These are phyloP conservation scores for Alligator mississippiensis DNA, from an alignment of 2,113 vertebrate genomes.

Conservation along the genomic window DNA sequence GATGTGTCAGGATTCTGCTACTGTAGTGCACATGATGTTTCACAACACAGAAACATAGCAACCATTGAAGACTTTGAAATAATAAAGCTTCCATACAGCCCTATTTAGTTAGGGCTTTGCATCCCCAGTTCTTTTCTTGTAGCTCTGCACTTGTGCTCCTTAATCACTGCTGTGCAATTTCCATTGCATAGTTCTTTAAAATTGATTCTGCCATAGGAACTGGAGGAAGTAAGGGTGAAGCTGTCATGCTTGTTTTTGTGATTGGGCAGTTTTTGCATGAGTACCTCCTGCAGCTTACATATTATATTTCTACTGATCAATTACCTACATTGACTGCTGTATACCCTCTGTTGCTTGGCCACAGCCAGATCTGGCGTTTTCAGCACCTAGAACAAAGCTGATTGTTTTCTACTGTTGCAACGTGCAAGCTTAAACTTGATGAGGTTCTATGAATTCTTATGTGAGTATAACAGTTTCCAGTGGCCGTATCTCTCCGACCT, in stretches of 20 bases:
- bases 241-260: rapidly evolving
- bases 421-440: not conserved
- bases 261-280: not conserved
- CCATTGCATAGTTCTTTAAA: not conserved
- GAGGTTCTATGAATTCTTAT: not conserved
- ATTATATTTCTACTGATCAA: not conserved
- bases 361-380: not conserved
- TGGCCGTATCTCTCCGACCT: not conserved
- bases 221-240: not conserved
- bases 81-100: rapidly evolving
- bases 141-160: rapidly evolving
- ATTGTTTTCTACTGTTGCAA: not conserved
- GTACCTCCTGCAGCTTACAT: not conserved
- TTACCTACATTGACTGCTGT: not conserved
- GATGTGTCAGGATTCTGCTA: rapidly evolving
- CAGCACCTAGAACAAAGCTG: not conserved
- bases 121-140: not conserved
- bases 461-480: not conserved
- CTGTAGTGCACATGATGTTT: not conserved
- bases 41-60: not conserved
- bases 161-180: not conserved
- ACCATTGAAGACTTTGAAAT: not conserved
- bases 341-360: not conserved
- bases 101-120: rapidly evolving
- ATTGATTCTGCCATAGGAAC: not conserved